Base-by-base conservation (phyloP, 2,113 vertebrate genomes). In the Cinclus cinclus region DNA sequence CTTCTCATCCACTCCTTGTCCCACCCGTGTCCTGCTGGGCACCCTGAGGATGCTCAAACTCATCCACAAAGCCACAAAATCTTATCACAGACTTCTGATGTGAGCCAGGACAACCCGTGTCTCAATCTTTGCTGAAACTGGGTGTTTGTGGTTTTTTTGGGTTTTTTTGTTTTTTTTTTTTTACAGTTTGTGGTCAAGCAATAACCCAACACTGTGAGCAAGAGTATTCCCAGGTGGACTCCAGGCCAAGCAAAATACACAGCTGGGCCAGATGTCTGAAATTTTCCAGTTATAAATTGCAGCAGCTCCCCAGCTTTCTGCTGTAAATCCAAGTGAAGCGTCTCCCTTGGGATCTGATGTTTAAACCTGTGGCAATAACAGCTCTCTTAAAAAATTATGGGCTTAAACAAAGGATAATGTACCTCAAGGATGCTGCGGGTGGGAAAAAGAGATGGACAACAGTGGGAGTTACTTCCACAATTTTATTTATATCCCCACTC, bases 401-500 rank as follows among this genome's bases (percentile, higher is more conserved):
- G 25, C 50, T 74, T 59, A 37, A 59, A 53, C 7, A 50, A 70
- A 41, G 70, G 53, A 19, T 15, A 25, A 50, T 1, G 0, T 22
- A 44, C 35, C 25, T 12, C 74, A 23, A 62, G 65, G 88, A 35
- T 52, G 67, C 78, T 85, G 46, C 5, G 0, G 50, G 76, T 53
- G 44, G 24, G 71, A 47, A 95, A 95, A 85, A 69, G 85, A 96
- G 92, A 87, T 64, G 50, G 76, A 67, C 75, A 86, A 46, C 11
- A 47, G 82, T 64, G 79, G 76, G 71, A 91, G 84, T 88, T 94
- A 82, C 74, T 90, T 94, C 30, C 89, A 96, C 78, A 78, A 78
- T 96, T 98, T 98, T 98, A 98, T 98, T 98, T 94, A 59, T 96
- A 97, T 95, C 96, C 97, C 96, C 92, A 94, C 83, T 96, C 93